Evolutionary conservation across 2,888 invertebrate genomes (phyloP).

Genomic region (Matsumyia berberina): DNA sequence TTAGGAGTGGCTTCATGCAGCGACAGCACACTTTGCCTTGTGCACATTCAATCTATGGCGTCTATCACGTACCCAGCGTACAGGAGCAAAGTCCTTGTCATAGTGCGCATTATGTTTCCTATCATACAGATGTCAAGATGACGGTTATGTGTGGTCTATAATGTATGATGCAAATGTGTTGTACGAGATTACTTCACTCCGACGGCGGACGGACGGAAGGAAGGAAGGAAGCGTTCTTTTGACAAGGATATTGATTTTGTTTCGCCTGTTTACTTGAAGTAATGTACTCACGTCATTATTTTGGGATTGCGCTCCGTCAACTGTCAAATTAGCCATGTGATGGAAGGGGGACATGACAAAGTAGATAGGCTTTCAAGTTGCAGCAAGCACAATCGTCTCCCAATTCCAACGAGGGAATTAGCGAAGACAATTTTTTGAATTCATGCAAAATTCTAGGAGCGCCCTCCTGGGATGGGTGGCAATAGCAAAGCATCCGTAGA

Average conservation of each 20-base stretch:
- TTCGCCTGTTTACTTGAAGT: not conserved
- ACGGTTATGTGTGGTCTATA: constrained; percentile 31
- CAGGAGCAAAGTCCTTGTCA: constrained; percentile 47
- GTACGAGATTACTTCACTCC: not conserved
- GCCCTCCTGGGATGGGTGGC: too few relatives aligned
- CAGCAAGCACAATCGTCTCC: not conserved
- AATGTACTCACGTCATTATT: constrained; percentile 7
- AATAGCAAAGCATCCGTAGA: too few relatives aligned
- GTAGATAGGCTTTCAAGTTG: not conserved
- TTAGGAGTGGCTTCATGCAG: constrained; percentile 41
- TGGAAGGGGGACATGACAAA: not conserved
- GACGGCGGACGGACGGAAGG: too few relatives aligned
- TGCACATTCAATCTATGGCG: constrained; percentile 1
- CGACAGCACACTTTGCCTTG: not conserved
- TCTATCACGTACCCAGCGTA: not conserved
- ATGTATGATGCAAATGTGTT: constrained; percentile 28
- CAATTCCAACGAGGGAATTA: not conserved
- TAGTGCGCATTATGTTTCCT: constrained; percentile 35
- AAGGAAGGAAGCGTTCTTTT: constrained; percentile 3
- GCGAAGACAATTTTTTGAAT: not conserved
- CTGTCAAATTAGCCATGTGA: constrained; percentile 15
- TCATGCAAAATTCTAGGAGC: too few relatives aligned
- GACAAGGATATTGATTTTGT: constrained; percentile 30
- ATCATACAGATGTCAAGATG: constrained; percentile 64
- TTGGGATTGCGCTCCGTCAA: constrained; percentile 21